Conservation (phyloP, 2,888 invertebrate species). For the Sceliomorpha sp. region DNA sequence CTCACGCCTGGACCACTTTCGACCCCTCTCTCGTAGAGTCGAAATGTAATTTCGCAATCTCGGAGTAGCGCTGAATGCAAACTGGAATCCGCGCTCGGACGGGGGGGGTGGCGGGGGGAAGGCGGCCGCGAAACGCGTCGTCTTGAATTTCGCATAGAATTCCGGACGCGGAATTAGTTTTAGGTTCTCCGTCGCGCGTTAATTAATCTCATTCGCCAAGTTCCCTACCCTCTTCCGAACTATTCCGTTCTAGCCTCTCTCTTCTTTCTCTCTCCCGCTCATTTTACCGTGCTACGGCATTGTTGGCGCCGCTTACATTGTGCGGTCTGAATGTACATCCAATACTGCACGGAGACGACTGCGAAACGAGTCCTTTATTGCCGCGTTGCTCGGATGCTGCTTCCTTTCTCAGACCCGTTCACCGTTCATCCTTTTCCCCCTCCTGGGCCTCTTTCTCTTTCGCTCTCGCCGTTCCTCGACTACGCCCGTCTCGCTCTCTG, state of each 20-base stretch:
- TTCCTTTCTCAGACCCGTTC: conserved; percentile 75
- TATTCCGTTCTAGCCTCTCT: too few relatives aligned
- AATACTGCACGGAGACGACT: conserved; percentile 40
- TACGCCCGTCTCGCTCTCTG: too few relatives aligned
- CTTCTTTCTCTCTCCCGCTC: too few relatives aligned
- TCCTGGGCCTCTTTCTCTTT: conserved; percentile 16
- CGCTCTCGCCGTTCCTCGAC: conserved; percentile 39
- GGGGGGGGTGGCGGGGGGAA: too few relatives aligned
- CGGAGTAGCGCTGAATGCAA: too few relatives aligned
- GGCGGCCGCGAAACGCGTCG: too few relatives aligned
- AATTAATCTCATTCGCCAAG: conserved; percentile 23
- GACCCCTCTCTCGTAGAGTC: too few relatives aligned
- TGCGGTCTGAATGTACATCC: conserved; percentile 17
- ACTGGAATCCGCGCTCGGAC: too few relatives aligned
- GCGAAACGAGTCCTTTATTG: conserved; percentile 73
- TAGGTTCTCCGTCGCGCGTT: conserved; percentile 15
- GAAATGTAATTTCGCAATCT: too few relatives aligned
- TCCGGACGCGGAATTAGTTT: conserved; percentile 3
- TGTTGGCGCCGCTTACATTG: conserved; percentile 31
- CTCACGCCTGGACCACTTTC: conserved; percentile 4
- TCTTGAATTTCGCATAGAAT: conserved; percentile 1
- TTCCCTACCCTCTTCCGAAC: conserved; percentile 1
- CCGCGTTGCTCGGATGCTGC: conserved; percentile 73
- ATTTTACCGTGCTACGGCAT: too few relatives aligned
- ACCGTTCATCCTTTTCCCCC: conserved; percentile 49